Evolutionary conservation across 1,140 invertebrate species (phyloP).

Genomic region (Cherax destructor): DNA sequence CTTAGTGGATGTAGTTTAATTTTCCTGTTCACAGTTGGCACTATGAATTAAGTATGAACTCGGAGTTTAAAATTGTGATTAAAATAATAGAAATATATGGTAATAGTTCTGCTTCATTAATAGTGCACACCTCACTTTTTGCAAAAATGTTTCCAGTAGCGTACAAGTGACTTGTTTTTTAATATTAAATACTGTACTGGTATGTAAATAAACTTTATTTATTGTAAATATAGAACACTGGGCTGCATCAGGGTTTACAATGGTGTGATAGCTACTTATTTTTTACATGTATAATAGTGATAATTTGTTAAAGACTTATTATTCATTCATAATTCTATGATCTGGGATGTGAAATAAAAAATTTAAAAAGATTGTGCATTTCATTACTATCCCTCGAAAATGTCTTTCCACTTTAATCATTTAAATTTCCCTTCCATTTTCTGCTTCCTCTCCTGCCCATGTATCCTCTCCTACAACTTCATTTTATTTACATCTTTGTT

Average conservation of each 20-base stretch:
- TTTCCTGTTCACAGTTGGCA: background rate
- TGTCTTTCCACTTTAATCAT: background rate
- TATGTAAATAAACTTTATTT: conserved; percentile 21
- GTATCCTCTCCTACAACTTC: background rate
- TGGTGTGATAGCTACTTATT: conserved; percentile 20
- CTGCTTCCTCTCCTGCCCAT: background rate
- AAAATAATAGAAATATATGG: background rate
- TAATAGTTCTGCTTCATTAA: background rate
- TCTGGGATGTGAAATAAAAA: conserved; percentile 28
- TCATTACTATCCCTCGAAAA: background rate
- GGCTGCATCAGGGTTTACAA: conserved; percentile 6
- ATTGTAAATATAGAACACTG: conserved; percentile 26
- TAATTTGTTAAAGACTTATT: conserved; percentile 32
- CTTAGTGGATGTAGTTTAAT: background rate
- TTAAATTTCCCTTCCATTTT: background rate
- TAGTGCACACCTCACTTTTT: background rate
- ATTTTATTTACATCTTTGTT: background rate
- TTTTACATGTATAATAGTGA: conserved; percentile 33
- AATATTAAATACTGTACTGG: background rate
- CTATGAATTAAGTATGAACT: background rate
- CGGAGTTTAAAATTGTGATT: background rate
- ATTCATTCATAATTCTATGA: conserved; percentile 25
- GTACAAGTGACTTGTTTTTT: background rate
- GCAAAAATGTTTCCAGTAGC: background rate
- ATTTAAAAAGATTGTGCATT: background rate